Percentiles rank a stretch among this genome's conserved stretches.
phyloP scores from a whole-genome alignment of 1,140 invertebrate species.

The Aphelenchoides fujianensis region DNA sequence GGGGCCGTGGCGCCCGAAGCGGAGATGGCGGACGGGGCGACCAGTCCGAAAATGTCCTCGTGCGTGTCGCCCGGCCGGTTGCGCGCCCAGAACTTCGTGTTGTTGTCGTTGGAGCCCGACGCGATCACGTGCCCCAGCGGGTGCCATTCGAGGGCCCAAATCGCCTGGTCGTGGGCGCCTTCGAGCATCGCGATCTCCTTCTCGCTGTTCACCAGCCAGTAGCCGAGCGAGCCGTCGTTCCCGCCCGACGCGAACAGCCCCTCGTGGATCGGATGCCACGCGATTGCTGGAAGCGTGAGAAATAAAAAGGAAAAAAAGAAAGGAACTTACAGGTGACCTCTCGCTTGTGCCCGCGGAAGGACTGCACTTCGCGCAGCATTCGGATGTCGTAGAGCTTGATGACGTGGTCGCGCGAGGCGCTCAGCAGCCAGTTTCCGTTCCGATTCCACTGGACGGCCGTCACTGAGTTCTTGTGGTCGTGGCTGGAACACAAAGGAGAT shows the following conservation, averaged over 20 bases:
- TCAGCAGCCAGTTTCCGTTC: slow-evolving; percentile 99
- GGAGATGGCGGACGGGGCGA: slow-evolving; percentile 59
- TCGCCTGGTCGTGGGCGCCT: slow-evolving; percentile 95
- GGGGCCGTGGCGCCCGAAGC: too few species aligned
- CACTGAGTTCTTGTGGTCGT: slow-evolving; percentile 98
- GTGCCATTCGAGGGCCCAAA: slow-evolving; percentile 98
- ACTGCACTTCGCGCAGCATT: too few species aligned
- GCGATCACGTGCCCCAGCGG: slow-evolving; percentile 95
- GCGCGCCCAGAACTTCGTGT: slow-evolving; percentile 91
- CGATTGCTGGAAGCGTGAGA: slow-evolving; percentile 72
- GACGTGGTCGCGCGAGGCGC: slow-evolving; percentile 89
- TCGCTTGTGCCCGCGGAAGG: slow-evolving; percentile 96
- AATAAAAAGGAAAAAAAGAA: too few species aligned
- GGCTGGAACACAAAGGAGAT: slow-evolving; percentile 67
- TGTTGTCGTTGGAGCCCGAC: slow-evolving; percentile 67
- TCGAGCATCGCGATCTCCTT: slow-evolving; percentile 91
- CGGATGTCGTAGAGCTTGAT: slow-evolving; percentile 95
- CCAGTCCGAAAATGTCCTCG: slow-evolving; percentile 73
- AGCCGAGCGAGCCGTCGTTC: slow-evolving; percentile 78
- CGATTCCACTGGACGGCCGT: slow-evolving; percentile 99
- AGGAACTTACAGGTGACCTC: slow-evolving; percentile 79
- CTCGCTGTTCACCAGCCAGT: too few species aligned
- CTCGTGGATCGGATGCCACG: slow-evolving; percentile 97
- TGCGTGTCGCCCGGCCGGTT: slow-evolving; percentile 96
- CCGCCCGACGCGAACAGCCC: slow-evolving; percentile 91